phyloP scores from a whole-genome alignment of 2,888 invertebrate genomes.

The Limnephilus rhombicus region DNA sequence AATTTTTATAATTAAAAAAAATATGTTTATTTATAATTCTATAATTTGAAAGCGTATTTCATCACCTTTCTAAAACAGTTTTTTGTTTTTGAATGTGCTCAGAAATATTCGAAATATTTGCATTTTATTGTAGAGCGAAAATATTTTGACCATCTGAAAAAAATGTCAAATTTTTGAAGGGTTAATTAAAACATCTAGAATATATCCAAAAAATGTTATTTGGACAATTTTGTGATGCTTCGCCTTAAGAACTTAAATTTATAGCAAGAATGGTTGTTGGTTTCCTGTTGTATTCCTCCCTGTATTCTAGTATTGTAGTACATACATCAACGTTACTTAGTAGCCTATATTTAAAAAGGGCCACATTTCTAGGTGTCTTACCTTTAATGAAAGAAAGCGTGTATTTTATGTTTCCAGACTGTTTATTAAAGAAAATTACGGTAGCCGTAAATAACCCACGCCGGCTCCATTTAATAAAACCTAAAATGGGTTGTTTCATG shows the following conservation, averaged over 20 bases:
- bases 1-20: no score
- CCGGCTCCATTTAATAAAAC: conserved; percentile 19
- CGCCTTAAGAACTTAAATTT: neutral
- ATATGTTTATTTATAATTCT: no score
- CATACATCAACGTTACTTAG: neutral
- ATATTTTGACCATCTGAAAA: no score
- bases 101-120: no score
- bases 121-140: no score
- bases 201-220: no score
- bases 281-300: neutral
- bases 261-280: neutral
- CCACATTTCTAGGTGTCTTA: neutral
- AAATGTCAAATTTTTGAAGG: no score
- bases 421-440: conserved; percentile 21
- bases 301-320: neutral
- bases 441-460: neutral
- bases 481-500: neutral
- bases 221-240: no score
- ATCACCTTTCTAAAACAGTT: no score
- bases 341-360: neutral
- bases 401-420: neutral
- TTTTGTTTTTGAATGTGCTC: no score
- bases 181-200: no score
- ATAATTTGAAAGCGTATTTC: no score
- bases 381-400: neutral